A percentile compares a stretch with the other conserved stretches of the same genome.
Conservation (phyloP, 2,888 invertebrate species). For the Meloe dianella region DNA sequence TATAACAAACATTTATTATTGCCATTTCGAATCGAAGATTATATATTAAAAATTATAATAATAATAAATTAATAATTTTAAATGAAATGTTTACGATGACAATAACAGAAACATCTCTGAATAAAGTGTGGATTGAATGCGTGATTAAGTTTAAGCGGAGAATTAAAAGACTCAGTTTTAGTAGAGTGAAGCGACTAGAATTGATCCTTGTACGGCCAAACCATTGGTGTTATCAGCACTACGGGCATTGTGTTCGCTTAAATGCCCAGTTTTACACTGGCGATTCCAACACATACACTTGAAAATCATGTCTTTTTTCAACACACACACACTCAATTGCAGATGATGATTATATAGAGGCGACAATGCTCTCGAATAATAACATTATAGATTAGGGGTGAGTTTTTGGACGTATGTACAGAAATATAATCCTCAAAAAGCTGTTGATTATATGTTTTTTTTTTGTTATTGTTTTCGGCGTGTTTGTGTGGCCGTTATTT, state of each 20-base stretch:
- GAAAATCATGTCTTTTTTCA: neutral
- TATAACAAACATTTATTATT: neutral
- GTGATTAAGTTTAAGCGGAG: slow-evolving; percentile 42
- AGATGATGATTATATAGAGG: neutral
- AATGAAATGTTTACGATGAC: slow-evolving; percentile 39
- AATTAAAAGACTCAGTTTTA: slow-evolving; percentile 48
- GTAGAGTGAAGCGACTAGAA: slow-evolving; percentile 40
- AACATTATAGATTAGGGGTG: slow-evolving; percentile 3
- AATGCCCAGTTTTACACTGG: slow-evolving; percentile 40
- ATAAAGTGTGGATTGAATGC: slow-evolving; percentile 45
- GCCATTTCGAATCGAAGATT: neutral
- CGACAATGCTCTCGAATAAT: neutral
- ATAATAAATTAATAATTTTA: neutral
- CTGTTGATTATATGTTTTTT: too few species aligned
- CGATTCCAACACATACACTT: slow-evolving; percentile 18
- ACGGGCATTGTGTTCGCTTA: slow-evolving; percentile 36
- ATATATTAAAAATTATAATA: neutral
- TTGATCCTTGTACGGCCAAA: slow-evolving; percentile 40
- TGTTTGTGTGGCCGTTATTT: neutral
- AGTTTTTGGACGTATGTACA: neutral
- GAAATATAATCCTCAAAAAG: neutral
- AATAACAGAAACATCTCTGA: slow-evolving; percentile 42
- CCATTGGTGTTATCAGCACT: slow-evolving; percentile 38
- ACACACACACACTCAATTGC: neutral
- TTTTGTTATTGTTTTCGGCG: neutral